Evolutionary conservation across 2,113 vertebrate species (phyloP), one percentile per base, ranked within the genome.

Genomic region (Mixornis gularis): DNA sequence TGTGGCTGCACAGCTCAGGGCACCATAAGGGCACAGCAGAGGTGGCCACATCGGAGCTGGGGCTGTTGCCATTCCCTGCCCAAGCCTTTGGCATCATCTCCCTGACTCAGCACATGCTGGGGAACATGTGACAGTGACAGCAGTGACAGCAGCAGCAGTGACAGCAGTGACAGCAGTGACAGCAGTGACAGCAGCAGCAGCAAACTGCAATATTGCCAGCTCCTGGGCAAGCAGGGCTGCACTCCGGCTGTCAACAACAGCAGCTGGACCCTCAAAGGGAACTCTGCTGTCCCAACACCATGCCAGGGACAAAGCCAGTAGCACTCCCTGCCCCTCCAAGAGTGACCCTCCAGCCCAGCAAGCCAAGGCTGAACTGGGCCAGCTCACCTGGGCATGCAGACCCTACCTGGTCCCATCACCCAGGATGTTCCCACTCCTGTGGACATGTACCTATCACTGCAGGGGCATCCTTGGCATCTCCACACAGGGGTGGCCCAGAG

Each of bases 1-100:
- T 0, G 3, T 8, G 36, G 53, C 49, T 51, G 63, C 32, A 17
- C 0, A 0, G 13, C 26, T n/a, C 14, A 0, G 58, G 6, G 11
- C 12, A 13, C 41, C 26, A 2, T 6, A 26, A 34, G 3, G 34
- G 49, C 49, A 6, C 15, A 1, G 55, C 26, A 32, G 6, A 16
- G 14, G 11, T 9, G 38, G 32, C 26, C 25, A 9, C 43, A 15
- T 1, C 3, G 58, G 38, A 66, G 40, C 49, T 6, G 49, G 44
- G 53, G 16, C 44, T 1, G 1, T 4, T 19, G 18, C 41, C 8
- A 1, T 73, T 60, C 25, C 17, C 12, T n/a, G 19, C 24, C 59
- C 25, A 2, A 53, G 32, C 7, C 88, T 25, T 30, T 21, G 14
- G 38, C 22, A 17, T 13, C 3, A 6, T 30, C 1, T 1, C 9